These are phyloP conservation scores for Sphyrna mokarran DNA, from an alignment of 2,113 vertebrate genomes.

Conservation along the genomic window DNA sequence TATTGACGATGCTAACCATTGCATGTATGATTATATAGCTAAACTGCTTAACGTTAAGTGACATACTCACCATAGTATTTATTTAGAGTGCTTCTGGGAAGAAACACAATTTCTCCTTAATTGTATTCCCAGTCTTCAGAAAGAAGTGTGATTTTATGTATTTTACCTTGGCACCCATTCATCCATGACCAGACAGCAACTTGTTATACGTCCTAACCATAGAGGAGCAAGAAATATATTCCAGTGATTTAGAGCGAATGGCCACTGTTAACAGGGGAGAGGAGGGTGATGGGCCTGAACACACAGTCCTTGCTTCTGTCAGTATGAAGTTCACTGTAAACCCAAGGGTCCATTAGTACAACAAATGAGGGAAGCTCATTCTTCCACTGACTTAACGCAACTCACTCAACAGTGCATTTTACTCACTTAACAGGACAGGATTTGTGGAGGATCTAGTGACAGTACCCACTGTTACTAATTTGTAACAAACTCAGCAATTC, in stretches of 20 bases:
- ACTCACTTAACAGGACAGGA: neutral
- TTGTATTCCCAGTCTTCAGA: neutral
- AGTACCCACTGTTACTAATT: neutral
- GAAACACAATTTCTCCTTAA: neutral
- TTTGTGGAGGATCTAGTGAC: neutral
- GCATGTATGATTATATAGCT: neutral
- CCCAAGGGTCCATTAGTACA: neutral
- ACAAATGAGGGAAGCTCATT: neutral
- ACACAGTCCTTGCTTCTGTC: neutral
- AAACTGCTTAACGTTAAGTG: neutral
- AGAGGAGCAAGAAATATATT: neutral
- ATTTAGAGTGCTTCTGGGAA: neutral
- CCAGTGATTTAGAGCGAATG: neutral
- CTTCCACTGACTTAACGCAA: neutral
- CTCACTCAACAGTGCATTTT: neutral
- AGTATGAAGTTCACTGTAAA: neutral
- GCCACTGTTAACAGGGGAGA: neutral
- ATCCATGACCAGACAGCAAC: neutral
- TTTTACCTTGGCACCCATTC: neutral
- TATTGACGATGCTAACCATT: neutral
- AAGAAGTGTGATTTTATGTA: neutral
- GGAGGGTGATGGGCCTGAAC: neutral
- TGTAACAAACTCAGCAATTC: neutral
- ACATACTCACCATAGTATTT: neutral
- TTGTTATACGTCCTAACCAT: neutral